These are phyloP conservation scores for Willisornis vidua DNA, from an alignment of 2,113 vertebrate species.

Conservation along the genomic window DNA sequence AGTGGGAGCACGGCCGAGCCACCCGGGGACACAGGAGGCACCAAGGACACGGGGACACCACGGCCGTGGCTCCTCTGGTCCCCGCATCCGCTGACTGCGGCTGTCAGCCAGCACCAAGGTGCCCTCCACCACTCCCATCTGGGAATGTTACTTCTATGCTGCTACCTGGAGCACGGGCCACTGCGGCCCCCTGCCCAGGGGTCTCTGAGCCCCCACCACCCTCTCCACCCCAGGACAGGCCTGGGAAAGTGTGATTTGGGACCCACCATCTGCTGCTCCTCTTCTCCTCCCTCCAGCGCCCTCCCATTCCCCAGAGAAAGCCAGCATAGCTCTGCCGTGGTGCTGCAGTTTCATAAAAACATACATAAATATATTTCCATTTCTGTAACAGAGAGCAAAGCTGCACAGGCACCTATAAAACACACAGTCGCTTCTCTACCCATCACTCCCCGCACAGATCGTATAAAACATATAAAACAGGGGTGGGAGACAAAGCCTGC, in stretches of 20 bases:
- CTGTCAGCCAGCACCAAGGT: neutral
- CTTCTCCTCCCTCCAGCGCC: neutral
- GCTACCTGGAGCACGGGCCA: neutral
- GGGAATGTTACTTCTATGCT: neutral
- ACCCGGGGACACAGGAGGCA: neutral
- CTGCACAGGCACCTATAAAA: slow-evolving; percentile 72
- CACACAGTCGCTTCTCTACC: slow-evolving; percentile 58
- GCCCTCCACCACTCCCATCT: neutral
- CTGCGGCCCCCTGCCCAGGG: neutral
- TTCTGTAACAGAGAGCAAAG: slow-evolving; percentile 67
- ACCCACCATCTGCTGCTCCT: neutral
- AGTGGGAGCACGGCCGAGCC: neutral
- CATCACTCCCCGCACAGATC: slow-evolving; percentile 6
- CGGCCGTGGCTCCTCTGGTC: neutral
- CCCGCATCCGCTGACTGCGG: neutral
- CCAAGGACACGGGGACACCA: neutral
- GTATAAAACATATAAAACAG: slow-evolving; percentile 72
- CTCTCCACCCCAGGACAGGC: neutral
- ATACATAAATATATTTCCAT: slow-evolving; percentile 82
- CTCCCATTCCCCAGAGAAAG: slow-evolving; percentile 10
- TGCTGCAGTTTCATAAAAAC: slow-evolving; percentile 78
- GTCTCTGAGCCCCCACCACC: neutral
- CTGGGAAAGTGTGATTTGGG: neutral
- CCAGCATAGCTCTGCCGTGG: neutral
- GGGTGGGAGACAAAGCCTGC: neutral